A percentile compares a stretch with the other conserved stretches of the same genome.
phyloP scores from a whole-genome alignment of 2,888 invertebrate species.

The Aporophyla lueneburgensis region DNA sequence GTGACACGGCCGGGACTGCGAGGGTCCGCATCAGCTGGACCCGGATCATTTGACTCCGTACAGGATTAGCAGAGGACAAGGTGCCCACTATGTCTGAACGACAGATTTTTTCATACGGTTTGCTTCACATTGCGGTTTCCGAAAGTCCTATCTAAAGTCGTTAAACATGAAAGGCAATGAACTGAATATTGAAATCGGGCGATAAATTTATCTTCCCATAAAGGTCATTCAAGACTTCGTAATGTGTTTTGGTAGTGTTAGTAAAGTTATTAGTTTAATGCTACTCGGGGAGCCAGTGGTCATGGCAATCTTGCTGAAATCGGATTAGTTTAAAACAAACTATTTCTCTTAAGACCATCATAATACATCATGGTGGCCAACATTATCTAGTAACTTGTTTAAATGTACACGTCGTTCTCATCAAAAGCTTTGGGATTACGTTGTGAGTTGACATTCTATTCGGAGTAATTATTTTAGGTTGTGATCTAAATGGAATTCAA shows the following conservation, averaged over 20 bases:
- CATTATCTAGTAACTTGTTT: too few species aligned
- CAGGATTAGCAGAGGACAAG: neutral
- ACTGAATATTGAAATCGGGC: constrained; percentile 14
- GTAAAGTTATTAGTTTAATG: too few species aligned
- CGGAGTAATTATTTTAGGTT: neutral
- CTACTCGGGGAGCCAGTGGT: too few species aligned
- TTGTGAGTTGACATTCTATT: constrained; percentile 1
- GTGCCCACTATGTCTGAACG: neutral
- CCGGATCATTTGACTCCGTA: neutral
- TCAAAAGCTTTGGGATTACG: neutral
- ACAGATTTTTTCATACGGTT: constrained; percentile 4
- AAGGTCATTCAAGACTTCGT: neutral
- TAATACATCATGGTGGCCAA: too few species aligned
- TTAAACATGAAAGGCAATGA: neutral
- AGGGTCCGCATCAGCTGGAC: neutral
- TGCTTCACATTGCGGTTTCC: neutral
- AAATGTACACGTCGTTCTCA: neutral
- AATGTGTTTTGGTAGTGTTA: constrained; percentile 4
- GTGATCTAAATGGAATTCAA: neutral
- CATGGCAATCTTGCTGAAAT: neutral
- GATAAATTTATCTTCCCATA: constrained; percentile 4
- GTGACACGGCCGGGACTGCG: too few species aligned
- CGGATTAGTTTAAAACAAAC: constrained; percentile 25
- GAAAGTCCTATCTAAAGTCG: neutral
- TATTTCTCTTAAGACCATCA: too few species aligned